Percentiles rank a stretch among this genome's conserved stretches.
Evolutionary conservation across 2,888 invertebrate species (phyloP).

Genomic region (Argyresthia goedartella): DNA sequence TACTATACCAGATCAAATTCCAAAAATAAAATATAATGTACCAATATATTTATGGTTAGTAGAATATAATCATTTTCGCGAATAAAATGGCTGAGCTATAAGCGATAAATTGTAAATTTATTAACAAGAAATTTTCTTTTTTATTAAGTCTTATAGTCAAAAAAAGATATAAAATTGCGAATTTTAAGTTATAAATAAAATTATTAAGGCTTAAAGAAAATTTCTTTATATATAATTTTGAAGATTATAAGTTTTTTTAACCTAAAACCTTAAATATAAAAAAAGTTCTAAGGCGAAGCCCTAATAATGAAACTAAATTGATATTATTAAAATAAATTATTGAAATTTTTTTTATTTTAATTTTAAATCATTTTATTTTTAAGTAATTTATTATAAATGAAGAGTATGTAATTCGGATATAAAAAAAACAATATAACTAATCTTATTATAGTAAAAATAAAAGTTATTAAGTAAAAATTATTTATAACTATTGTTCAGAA

Average conservation of each 20-base stretch:
- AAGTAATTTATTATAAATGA: slow-evolving; percentile 57
- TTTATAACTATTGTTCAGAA: too few species aligned
- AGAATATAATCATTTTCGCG: slow-evolving; percentile 76
- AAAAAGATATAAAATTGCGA: slow-evolving; percentile 74
- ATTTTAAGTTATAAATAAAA: slow-evolving; percentile 52
- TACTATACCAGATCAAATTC: slow-evolving; percentile 77
- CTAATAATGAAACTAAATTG: slow-evolving; percentile 30
- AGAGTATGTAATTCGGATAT: slow-evolving; percentile 63
- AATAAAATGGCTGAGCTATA: slow-evolving; percentile 73
- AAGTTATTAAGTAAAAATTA: slow-evolving; percentile 44
- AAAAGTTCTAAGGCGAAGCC: slow-evolving; percentile 45
- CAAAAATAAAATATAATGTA: slow-evolving; percentile 78
- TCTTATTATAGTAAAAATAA: slow-evolving; percentile 60
- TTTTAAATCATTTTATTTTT: slow-evolving; percentile 58
- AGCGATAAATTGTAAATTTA: slow-evolving; percentile 77
- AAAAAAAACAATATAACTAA: slow-evolving; percentile 69
- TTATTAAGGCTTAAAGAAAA: slow-evolving; percentile 71
- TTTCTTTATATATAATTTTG: slow-evolving; percentile 72
- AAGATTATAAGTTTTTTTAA: slow-evolving; percentile 74
- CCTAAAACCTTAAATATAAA: slow-evolving; percentile 63
- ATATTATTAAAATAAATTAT: slow-evolving; percentile 27
- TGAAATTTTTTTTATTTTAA: slow-evolving; percentile 37
- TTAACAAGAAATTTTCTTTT: slow-evolving; percentile 63
- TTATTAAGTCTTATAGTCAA: slow-evolving; percentile 69
- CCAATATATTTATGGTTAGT: slow-evolving; percentile 85